Conservation (phyloP, 2,888 invertebrate species). For the Heliconius cydno region DNA sequence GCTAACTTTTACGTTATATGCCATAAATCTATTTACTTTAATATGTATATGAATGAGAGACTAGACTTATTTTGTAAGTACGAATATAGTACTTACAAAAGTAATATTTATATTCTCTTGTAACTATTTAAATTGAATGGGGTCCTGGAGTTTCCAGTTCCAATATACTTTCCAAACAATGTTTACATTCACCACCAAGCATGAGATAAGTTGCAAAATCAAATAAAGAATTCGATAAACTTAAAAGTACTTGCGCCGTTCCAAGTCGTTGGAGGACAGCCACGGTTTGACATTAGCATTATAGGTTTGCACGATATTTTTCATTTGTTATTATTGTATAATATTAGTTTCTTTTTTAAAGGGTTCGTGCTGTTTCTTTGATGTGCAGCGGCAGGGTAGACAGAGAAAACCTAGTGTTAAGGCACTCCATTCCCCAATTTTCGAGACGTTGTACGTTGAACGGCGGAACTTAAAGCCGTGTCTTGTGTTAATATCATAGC, state of each 20-base stretch:
- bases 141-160: conserved; percentile 7
- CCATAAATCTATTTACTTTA: no score
- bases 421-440: no score
- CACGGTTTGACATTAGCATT: conserved; percentile 9
- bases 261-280: conserved; percentile 13
- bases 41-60: no score
- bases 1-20: no score
- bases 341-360: not conserved
- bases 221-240: conserved; percentile 24
- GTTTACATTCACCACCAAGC: conserved; percentile 26
- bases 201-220: conserved; percentile 17
- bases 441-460: no score
- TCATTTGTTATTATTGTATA: not conserved
- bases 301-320: not conserved
- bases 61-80: no score
- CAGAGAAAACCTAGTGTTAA: not conserved
- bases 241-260: conserved; percentile 25
- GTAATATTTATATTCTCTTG: not conserved
- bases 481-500: not conserved
- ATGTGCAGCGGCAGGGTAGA: no score
- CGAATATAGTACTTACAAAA: not conserved
- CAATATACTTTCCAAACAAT: conserved; percentile 21
- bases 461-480: not conserved
- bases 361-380: no score
- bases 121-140: not conserved